Evolutionary conservation across 2,797 vertebrate species (phyloP).

Genomic region (Eleutherodactylus coqui): DNA sequence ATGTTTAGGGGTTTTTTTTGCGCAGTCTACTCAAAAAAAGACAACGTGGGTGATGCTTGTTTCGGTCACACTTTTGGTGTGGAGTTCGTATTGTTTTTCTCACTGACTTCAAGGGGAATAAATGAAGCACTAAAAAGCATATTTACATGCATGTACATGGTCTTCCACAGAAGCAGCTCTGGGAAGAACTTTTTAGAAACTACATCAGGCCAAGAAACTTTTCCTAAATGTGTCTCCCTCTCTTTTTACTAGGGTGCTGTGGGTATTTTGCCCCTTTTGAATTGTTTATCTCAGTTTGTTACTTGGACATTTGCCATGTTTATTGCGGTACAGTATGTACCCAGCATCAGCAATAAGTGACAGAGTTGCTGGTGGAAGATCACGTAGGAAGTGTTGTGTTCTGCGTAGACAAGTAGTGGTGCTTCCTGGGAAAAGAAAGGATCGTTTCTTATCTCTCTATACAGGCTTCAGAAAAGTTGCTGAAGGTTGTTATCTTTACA

Average conservation of each 20-base stretch:
- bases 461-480: not conserved
- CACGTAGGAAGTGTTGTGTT: not conserved
- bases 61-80: not conserved
- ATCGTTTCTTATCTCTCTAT: conserved; percentile 30
- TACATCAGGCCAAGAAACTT: too few species aligned
- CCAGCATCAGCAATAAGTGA: not conserved
- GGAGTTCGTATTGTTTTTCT: not conserved
- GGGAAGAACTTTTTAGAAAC: not conserved
- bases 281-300: not conserved
- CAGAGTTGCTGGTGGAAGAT: not conserved
- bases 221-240: too few species aligned
- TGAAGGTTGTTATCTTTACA: conserved; percentile 17
- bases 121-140: not conserved
- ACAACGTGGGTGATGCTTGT: too few species aligned
- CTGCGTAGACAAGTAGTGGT: not conserved
- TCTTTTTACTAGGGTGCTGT: not conserved
- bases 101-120: not conserved
- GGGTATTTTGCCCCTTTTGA: not conserved
- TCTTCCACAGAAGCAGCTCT: not conserved
- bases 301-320: not conserved
- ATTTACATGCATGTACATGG: not conserved
- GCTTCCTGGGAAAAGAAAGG: not conserved
- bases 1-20: too few species aligned
- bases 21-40: too few species aligned
- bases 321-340: not conserved